Percentiles rank a stretch among this genome's conserved stretches.
phyloP scores from a whole-genome alignment of 2,797 vertebrate species.

The Pterois miles region DNA sequence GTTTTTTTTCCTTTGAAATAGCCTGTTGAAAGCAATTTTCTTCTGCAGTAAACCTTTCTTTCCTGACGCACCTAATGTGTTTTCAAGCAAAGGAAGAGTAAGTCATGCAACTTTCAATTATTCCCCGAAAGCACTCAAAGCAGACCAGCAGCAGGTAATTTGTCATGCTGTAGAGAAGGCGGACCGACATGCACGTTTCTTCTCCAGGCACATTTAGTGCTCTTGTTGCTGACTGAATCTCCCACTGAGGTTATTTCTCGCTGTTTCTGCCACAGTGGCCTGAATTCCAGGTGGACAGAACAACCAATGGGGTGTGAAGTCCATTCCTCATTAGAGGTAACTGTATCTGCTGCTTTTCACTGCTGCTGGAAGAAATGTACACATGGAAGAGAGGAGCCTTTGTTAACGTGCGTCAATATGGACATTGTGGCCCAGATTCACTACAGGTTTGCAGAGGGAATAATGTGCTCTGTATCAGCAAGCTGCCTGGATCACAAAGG shows the following conservation, averaged over 20 bases:
- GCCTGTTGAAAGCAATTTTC: neutral
- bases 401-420: slow-evolving; percentile 45
- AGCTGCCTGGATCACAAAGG: slow-evolving; percentile 21
- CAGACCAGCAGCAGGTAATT: slow-evolving; percentile 29
- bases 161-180: slow-evolving; percentile 28
- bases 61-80: slow-evolving; percentile 15
- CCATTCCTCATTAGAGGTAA: slow-evolving; percentile 65
- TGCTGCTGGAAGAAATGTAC: slow-evolving; percentile 38
- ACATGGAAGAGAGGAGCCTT: slow-evolving; percentile 60
- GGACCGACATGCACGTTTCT: neutral
- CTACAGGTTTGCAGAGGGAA: slow-evolving; percentile 30
- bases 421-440: slow-evolving; percentile 53
- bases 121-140: slow-evolving; percentile 6
- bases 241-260: neutral
- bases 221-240: neutral
- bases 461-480: slow-evolving; percentile 15
- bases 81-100: neutral
- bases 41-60: slow-evolving; percentile 9
- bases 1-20: neutral
- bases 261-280: slow-evolving; percentile 13
- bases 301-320: slow-evolving; percentile 70
- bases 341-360: slow-evolving; percentile 62
- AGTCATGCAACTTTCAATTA: slow-evolving; percentile 31
- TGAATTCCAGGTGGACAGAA: slow-evolving; percentile 62
- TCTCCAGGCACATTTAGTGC: neutral